Evolutionary conservation across 2,113 vertebrate genomes (phyloP).

Genomic region (Merops nubicus): DNA sequence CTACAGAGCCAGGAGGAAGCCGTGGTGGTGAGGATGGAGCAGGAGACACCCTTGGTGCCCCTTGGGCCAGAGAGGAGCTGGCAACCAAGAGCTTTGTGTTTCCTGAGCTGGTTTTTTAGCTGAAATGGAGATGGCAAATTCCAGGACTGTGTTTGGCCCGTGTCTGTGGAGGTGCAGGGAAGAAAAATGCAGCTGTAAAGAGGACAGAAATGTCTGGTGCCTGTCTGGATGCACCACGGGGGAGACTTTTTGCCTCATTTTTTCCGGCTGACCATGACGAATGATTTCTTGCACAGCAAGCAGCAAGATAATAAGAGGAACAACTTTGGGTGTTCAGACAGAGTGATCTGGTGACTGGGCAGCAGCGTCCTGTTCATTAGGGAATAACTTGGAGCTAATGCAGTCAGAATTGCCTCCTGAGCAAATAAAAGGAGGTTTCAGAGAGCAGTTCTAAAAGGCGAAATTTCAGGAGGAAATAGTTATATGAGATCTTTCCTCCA

Average conservation of each 20-base stretch:
- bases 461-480: neutral
- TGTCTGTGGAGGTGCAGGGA: neutral
- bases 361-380: neutral
- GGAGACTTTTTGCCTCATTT: neutral
- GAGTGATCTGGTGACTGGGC: neutral
- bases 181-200: no score
- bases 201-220: no score
- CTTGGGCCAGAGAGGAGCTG: neutral
- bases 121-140: neutral
- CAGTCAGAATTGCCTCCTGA: neutral
- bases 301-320: neutral
- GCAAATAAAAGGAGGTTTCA: neutral
- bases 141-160: neutral
- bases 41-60: neutral
- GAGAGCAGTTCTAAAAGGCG: neutral
- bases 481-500: slow-evolving; percentile 24
- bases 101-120: neutral
- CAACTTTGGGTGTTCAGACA: neutral
- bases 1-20: neutral
- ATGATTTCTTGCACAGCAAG: neutral
- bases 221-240: neutral
- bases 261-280: neutral
- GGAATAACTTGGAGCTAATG: neutral
- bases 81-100: neutral
- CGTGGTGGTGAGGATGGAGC: neutral